Conservation (phyloP, 2,797 vertebrate genomes). For the Enteromius treurensis region DNA sequence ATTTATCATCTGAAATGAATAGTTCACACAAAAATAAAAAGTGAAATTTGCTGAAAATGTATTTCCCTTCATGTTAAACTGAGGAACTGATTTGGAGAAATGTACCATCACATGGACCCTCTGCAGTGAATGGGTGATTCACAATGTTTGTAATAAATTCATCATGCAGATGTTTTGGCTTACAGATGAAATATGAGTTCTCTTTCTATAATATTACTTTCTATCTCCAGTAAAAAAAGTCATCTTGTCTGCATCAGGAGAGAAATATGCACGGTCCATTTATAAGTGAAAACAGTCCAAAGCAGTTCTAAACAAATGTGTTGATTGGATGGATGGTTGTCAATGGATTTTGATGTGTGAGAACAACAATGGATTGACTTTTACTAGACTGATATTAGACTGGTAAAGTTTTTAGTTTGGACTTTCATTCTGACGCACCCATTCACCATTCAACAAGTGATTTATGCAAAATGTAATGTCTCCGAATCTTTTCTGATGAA, state of each 20-base stretch:
- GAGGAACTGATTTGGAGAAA: background rate
- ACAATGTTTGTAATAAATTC: background rate
- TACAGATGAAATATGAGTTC: background rate
- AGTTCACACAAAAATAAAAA: background rate
- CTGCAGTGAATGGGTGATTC: background rate
- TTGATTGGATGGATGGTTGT: too few relatives aligned
- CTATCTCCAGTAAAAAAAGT: background rate
- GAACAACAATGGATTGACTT: background rate
- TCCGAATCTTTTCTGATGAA: too few relatives aligned
- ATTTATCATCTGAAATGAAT: background rate
- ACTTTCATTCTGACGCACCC: background rate
- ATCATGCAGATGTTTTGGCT: background rate
- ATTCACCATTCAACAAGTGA: background rate
- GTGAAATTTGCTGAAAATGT: background rate
- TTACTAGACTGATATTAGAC: background rate
- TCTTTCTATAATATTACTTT: background rate
- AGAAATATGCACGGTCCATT: background rate
- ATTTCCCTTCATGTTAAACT: background rate
- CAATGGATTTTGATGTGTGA: background rate
- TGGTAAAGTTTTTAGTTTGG: background rate
- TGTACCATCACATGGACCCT: background rate
- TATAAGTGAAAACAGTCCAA: background rate
- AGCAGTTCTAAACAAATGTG: too few relatives aligned
- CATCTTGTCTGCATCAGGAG: background rate
- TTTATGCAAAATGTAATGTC: too few relatives aligned